Evolutionary conservation across 2,888 invertebrate genomes (phyloP).

Genomic region (Geophilus truncorum): DNA sequence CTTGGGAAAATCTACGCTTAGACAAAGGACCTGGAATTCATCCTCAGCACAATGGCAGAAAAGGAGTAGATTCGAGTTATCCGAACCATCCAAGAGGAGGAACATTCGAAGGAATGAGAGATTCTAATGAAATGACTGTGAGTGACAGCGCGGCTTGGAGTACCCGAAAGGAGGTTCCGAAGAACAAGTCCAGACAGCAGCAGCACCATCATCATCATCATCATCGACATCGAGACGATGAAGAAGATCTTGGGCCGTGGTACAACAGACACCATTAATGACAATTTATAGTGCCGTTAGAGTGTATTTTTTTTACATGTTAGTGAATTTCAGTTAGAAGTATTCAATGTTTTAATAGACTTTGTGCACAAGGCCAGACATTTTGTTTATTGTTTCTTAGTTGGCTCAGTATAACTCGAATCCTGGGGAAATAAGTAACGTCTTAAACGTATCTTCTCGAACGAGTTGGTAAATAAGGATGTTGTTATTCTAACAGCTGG

Average conservation of each 20-base stretch:
- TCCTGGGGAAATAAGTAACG: no score
- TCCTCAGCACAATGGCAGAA: slow-evolving; percentile 56
- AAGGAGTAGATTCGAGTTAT: slow-evolving; percentile 45
- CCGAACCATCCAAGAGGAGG: slow-evolving; percentile 6
- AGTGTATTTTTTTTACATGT: no score
- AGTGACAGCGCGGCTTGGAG: slow-evolving; percentile 46
- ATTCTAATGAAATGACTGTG: slow-evolving; percentile 48
- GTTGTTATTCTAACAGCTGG: no score
- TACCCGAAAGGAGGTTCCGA: slow-evolving; percentile 43
- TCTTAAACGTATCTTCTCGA: no score
- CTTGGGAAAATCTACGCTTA: slow-evolving; percentile 76
- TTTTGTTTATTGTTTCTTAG: no score
- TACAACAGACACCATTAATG: neutral
- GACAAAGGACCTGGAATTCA: slow-evolving; percentile 38
- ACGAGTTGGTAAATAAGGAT: no score
- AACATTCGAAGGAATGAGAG: slow-evolving; percentile 46
- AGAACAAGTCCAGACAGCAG: slow-evolving; percentile 62
- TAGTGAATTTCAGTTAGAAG: no score
- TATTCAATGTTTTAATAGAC: neutral
- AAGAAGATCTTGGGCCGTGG: slow-evolving; percentile 3
- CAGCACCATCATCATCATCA: slow-evolving; percentile 68
- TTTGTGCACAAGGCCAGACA: no score
- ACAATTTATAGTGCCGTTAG: neutral
- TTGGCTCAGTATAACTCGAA: no score
- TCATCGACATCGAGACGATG: slow-evolving; percentile 28